Evolutionary conservation across 2,888 invertebrate species (phyloP), one percentile per base, ranked within the genome.

Genomic region (Dolomedes plantarius): DNA sequence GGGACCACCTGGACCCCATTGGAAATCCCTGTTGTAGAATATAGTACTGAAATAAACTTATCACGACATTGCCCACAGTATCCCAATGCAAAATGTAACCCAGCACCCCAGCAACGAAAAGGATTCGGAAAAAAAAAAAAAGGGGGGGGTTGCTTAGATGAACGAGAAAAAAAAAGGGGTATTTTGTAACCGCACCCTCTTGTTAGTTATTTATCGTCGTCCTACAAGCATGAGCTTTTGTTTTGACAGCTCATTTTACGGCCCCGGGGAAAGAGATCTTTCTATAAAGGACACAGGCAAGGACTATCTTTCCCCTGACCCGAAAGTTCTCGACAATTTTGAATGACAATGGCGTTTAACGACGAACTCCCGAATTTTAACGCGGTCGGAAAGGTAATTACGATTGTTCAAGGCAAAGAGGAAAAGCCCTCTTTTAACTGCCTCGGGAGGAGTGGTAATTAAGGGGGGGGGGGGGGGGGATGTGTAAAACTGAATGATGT

Each of bases 351-450:
- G 31, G 31, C 32, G 67, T 67, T 67, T 27, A 32, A 67, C 32
- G 67, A 5, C 32, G 16, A 31, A 32, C 32, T 32, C n/a, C 11
- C n/a, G 41, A 50, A 50, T 65, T 76, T 76, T 67, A 56, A 56
- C 27, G 32, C 50, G 56, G n/a, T 36, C 32, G 68, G 68, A 77
- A 77, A 77, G 67, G 77, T 77, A 77, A 68, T 77, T 77, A 77
- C 36, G 68, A 31, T 50, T 36, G 68, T 69, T 69, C 68, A 31
- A 69, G 32, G 29, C 41, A 29, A 67, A 65, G 39, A 23, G 56
- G 5, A 56, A 16, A 23, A 23, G 3, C 56, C 56, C 31, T 36
- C 72, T 72, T 29, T 50, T 27, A 46, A 50, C 72, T 50, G 31
- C 31, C 50, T 72, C 72, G 56, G 50, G 31, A 72, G 27, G 27